Conservation (phyloP, 2,113 vertebrate genomes). For the Callospermophilus lateralis region DNA sequence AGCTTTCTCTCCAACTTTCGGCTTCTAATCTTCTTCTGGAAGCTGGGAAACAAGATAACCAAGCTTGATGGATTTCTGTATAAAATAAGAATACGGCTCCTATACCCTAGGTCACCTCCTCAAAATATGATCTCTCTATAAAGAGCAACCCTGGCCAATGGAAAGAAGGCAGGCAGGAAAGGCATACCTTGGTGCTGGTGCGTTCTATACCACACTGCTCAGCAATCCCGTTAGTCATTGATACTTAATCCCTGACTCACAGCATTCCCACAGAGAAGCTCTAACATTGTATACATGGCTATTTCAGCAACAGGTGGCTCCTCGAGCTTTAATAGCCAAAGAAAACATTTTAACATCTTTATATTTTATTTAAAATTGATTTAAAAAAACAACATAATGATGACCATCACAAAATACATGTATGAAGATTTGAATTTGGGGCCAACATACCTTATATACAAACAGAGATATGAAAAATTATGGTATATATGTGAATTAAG, state of each 20-base stretch:
- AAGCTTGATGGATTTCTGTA: conserved; percentile 63
- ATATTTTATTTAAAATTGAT: background rate
- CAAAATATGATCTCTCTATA: conserved; percentile 49
- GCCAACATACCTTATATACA: no score
- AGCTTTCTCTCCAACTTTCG: conserved; percentile 69
- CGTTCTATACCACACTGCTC: background rate
- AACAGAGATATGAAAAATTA: no score
- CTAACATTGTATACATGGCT: background rate
- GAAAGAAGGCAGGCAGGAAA: background rate
- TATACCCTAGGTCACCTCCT: conserved; percentile 23
- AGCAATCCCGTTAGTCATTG: background rate
- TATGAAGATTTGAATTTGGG: no score
- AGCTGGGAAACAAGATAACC: conserved; percentile 68
- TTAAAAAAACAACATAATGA: background rate
- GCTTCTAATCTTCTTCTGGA: conserved; percentile 67
- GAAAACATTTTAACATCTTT: background rate
- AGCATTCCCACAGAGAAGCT: background rate
- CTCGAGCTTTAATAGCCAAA: background rate
- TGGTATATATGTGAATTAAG: no score
- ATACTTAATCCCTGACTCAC: background rate
- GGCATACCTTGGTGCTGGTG: rapidly evolving
- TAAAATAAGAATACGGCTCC: conserved; percentile 50
- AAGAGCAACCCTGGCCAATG: background rate
- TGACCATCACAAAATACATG: no score
- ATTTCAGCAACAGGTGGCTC: background rate